These are phyloP conservation scores for Matsumyia berberina DNA, from an alignment of 2,888 invertebrate genomes.

Conservation along the genomic window DNA sequence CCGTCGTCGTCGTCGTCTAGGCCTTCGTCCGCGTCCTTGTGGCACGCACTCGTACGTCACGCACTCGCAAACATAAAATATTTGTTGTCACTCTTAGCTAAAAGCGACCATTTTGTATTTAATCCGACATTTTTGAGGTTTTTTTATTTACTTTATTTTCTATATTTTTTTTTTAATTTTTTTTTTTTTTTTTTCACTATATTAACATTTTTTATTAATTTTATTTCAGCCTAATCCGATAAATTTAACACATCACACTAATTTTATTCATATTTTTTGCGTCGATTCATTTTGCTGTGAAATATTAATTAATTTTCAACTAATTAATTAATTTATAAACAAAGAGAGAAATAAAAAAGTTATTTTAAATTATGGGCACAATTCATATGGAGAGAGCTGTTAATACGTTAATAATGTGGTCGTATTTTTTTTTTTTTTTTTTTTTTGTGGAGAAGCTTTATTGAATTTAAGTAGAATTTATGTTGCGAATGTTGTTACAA, in stretches of 20 bases:
- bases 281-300: slow-evolving; percentile 58
- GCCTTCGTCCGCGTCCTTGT: slow-evolving; percentile 65
- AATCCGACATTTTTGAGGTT: slow-evolving; percentile 61
- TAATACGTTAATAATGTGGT: too few relatives aligned
- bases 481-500: too few relatives aligned
- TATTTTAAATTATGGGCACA: too few relatives aligned
- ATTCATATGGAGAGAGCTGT: too few relatives aligned
- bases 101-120: slow-evolving; percentile 61
- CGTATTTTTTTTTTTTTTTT: too few relatives aligned
- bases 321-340: neutral
- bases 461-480: too few relatives aligned
- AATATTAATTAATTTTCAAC: slow-evolving; percentile 13
- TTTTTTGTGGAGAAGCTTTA: too few relatives aligned
- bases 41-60: slow-evolving; percentile 72
- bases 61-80: slow-evolving; percentile 70
- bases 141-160: slow-evolving; percentile 14
- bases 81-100: slow-evolving; percentile 60
- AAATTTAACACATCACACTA: slow-evolving; percentile 21
- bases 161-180: slow-evolving; percentile 11
- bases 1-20: slow-evolving; percentile 5
- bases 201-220: slow-evolving; percentile 42
- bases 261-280: slow-evolving; percentile 56
- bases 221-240: slow-evolving; percentile 27
- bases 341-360: neutral
- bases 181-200: slow-evolving; percentile 40